phyloP scores from a whole-genome alignment of 2,888 invertebrate species.

The Pristionchus exspectatus region DNA sequence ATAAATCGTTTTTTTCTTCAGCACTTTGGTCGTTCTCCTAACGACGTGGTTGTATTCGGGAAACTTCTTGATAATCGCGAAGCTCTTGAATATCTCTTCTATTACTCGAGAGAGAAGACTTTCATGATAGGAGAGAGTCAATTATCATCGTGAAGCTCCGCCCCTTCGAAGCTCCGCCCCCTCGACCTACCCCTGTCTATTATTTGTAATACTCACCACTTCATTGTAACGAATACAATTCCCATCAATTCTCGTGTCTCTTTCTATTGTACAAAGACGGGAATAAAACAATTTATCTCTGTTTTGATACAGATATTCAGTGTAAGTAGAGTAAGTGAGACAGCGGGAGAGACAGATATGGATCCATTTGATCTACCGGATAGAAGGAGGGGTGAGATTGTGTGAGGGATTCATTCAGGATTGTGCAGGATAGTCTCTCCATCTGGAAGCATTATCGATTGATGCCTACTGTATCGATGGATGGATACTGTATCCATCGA shows the following conservation, averaged over 20 bases:
- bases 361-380: constrained; percentile 15
- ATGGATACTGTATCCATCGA: background rate
- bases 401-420: background rate
- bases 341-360: background rate
- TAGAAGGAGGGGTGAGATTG: constrained; percentile 32
- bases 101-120: constrained; percentile 34
- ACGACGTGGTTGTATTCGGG: constrained; percentile 49
- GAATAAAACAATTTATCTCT: constrained; percentile 33
- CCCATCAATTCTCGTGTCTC: constrained; percentile 24
- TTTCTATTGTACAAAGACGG: constrained; percentile 10
- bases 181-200: background rate
- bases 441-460: constrained; percentile 31
- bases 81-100: constrained; percentile 40
- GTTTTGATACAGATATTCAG: background rate
- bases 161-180: too few species aligned
- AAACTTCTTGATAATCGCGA: constrained; percentile 34
- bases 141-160: constrained; percentile 13
- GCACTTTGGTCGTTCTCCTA: constrained; percentile 16
- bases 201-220: constrained; percentile 44
- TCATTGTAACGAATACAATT: constrained; percentile 15
- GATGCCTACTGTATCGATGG: background rate
- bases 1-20: constrained; percentile 3
- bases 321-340: constrained; percentile 3
- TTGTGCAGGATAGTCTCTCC: constrained; percentile 21
- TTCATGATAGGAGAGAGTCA: constrained; percentile 53